Evolutionary conservation across 2,113 vertebrate species (phyloP), one percentile per base, ranked within the genome.

Genomic region (Perca flavescens): DNA sequence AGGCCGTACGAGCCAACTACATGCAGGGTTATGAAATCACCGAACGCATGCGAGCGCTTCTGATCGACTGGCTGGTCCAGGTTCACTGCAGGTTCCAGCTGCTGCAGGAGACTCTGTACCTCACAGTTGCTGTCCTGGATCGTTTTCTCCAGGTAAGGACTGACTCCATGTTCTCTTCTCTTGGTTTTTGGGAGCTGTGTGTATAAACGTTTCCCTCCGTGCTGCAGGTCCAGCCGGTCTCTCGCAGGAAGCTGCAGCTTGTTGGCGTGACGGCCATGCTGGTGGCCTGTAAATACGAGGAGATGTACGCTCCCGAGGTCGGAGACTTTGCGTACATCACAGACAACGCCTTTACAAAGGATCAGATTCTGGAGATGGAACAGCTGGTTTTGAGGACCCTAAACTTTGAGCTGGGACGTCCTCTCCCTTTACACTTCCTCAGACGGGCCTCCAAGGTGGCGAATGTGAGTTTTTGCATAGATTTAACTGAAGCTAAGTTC

Each of bases 41-140:
- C 0, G 96, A 94, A 1, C 94, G 95, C 0, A 99, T 99, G 98
- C 94, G 98, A 0, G 96, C 97, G 0, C 96, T 99, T 17, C 93
- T 99, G n/a, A 90, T 99, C 1, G 98, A 99, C 91, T 99, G 98
- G 98, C 95, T 99, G 21, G 94, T 99, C 56, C 97, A 99, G 86
- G 98, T 99, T 25, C 98, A 99, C 88, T 96, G 96, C 53, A 96
- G 96, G 61, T 99, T 99, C 86, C 95, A 95, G 82, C 96, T 99
- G 63, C 91, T 99, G 85, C 98, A 97, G 90, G 98, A 99, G 79
- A 99, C 98, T 0, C 94, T 99, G 65, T 99, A 97, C 85, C 96
- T 99, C 96, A 96, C 97, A 0, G 89, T 99, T 11, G 96, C 96
- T 0, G 6, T 98, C 77, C 93, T 99, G 77, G 98, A 99, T 78